These are phyloP conservation scores for Carettochelys insculpta DNA, from an alignment of 2,113 vertebrate genomes.

Conservation along the genomic window DNA sequence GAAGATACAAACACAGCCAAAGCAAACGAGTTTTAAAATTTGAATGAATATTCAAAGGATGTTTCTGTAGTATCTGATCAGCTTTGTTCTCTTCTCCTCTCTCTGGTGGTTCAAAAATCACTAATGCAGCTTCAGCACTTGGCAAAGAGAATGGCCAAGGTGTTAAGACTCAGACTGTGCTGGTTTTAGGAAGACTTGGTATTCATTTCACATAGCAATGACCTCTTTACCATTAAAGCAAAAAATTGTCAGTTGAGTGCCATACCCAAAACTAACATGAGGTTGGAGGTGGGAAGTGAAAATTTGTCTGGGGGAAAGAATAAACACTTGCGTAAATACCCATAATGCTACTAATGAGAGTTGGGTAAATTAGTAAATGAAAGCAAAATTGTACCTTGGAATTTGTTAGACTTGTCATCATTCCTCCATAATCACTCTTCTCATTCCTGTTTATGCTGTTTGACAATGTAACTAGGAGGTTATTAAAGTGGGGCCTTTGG, in stretches of 20 bases:
- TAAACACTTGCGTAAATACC: not conserved
- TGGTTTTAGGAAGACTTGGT: not conserved
- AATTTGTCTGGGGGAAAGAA: not conserved
- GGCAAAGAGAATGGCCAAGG: not conserved
- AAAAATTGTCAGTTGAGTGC: accelerated
- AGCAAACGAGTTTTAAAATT: accelerated
- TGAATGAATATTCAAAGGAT: not conserved
- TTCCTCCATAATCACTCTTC: not conserved
- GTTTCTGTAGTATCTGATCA: not conserved
- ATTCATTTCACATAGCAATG: not conserved
- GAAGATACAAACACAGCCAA: not conserved
- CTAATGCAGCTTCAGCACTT: not conserved
- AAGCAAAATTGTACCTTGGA: not conserved
- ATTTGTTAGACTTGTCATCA: not conserved
- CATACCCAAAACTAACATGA: not conserved
- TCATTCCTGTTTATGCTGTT: not conserved
- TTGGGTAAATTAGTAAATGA: not conserved
- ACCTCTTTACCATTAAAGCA: not conserved
- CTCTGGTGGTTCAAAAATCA: not conserved
- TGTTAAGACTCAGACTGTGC: not conserved
- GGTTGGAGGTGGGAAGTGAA: not conserved
- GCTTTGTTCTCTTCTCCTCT: not conserved
- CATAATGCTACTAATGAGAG: not conserved
- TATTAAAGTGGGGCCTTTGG: not conserved
- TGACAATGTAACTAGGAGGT: not conserved